Evolutionary conservation across 1,140 invertebrate species (phyloP).

Genomic region (Drosophila kikkawai): DNA sequence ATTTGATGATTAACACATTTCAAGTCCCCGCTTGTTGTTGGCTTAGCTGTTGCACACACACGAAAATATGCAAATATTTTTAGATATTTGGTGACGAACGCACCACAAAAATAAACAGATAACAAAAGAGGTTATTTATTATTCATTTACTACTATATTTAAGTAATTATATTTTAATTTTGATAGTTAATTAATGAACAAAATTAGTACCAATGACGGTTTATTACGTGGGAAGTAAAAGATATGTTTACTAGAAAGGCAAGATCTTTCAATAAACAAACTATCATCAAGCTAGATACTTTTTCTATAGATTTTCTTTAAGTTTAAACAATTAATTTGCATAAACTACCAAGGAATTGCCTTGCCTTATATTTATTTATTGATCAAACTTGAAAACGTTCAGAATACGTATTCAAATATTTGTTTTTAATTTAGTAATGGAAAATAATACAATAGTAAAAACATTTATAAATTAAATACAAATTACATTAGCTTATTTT

Average conservation of each 20-base stretch:
- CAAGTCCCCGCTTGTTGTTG: conserved; percentile 28
- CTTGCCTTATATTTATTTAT: not conserved
- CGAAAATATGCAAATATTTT: conserved; percentile 17
- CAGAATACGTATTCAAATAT: not conserved
- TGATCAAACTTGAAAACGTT: not conserved
- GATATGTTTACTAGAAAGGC: not conserved
- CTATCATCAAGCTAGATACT: not conserved
- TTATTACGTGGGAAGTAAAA: not conserved
- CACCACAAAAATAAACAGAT: not conserved
- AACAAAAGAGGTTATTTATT: not conserved
- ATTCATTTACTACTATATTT: not conserved
- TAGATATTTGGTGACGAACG: conserved; percentile 7
- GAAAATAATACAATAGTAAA: not conserved
- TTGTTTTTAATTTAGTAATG: not conserved
- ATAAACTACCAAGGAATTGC: not conserved
- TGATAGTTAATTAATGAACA: not conserved
- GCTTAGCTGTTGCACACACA: conserved; percentile 3
- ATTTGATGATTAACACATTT: conserved; percentile 77
- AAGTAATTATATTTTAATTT: not conserved
- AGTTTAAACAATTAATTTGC: not conserved
- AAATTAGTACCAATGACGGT: not conserved
- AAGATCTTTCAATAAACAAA: not conserved
- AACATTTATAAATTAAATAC: not conserved
- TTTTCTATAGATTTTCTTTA: not conserved
- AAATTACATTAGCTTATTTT: not conserved